Base-by-base conservation (phyloP, 2,797 vertebrate genomes). In the Hirundo rustica region DNA sequence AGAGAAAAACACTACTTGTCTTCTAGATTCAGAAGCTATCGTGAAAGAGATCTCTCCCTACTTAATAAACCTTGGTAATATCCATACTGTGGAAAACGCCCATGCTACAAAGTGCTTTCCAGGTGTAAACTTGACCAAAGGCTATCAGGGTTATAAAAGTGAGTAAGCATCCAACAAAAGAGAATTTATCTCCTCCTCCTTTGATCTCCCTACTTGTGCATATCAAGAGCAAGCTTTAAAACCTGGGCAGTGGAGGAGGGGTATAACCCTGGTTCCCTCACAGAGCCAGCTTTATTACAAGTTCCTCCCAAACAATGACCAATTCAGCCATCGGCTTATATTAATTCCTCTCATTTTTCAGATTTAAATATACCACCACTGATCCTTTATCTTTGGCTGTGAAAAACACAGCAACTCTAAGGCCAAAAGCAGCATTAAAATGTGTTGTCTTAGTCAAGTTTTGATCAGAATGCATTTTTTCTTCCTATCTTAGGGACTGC, bases 281-380 rank as follows among this genome's bases (percentile, higher is more conserved):
- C 3, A 9, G 10, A 83, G 30, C 40, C 13, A 65, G 51, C 20
- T 70, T 84, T 47, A 60, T 34, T 62, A 48, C 38, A 78, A 66
- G 66, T 44, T 75, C 61, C 77, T 84, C 51, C 75, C 77, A 65
- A 89, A 76, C 4, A 3, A 84, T 77, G 62, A 44, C 58, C 53
- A 44, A 54, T 65, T 84, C 86, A 81, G 61, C 32, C 73, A 84
- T 5, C 1, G 0, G 50, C 42, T 86, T 78, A 75, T 2, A 51
- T 16, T 82, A 74, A 81, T 86, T 94, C 80, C 50, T 89, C 80
- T 81, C 54, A 70, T 90, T 93, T 87, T 94, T 96, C 66, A 68
- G 45, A 62, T 32, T 68, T 88, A 76, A 91, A 77, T 67, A 67
- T 2, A 74, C 20, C 85, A 55, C 11, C 27, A 67, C 27, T 27